Conservation (phyloP, 2,113 vertebrate genomes). For the Charadrius vociferus region DNA sequence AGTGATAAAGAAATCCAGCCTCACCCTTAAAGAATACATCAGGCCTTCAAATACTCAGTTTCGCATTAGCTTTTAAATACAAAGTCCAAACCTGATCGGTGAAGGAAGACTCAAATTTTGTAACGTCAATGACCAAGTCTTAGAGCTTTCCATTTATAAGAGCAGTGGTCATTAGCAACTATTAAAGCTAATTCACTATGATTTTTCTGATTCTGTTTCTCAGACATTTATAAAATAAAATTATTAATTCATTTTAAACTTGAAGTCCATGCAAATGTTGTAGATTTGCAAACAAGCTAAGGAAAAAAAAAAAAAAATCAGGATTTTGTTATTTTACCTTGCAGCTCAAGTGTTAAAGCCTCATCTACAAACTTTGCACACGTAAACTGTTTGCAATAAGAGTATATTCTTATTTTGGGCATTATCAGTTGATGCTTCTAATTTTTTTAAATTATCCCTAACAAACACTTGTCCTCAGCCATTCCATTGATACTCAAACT, state of each 20-base stretch:
- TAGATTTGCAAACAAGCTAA: neutral
- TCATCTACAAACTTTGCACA: neutral
- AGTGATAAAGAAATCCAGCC: neutral
- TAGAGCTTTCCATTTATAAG: neutral
- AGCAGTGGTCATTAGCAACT: neutral
- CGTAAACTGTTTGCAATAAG: neutral
- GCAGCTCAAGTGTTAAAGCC: neutral
- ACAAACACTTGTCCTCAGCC: neutral
- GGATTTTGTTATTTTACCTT: neutral
- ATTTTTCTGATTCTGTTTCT: neutral
- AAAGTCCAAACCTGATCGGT: neutral
- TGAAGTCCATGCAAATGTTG: neutral
- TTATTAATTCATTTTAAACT: neutral
- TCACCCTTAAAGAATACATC: neutral
- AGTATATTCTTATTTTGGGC: neutral
- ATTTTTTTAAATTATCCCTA: neutral
- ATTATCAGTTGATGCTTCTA: neutral
- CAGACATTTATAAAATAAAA: neutral
- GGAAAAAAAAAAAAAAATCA: neutral
- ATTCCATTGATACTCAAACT: neutral
- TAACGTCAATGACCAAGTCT: neutral
- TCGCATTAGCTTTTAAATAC: neutral
- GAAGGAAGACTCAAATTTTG: neutral
- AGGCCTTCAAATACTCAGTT: neutral
- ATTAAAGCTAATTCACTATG: neutral